These are phyloP conservation scores for Nerophis ophidion DNA, from an alignment of 2,113 vertebrate species.

Conservation along the genomic window DNA sequence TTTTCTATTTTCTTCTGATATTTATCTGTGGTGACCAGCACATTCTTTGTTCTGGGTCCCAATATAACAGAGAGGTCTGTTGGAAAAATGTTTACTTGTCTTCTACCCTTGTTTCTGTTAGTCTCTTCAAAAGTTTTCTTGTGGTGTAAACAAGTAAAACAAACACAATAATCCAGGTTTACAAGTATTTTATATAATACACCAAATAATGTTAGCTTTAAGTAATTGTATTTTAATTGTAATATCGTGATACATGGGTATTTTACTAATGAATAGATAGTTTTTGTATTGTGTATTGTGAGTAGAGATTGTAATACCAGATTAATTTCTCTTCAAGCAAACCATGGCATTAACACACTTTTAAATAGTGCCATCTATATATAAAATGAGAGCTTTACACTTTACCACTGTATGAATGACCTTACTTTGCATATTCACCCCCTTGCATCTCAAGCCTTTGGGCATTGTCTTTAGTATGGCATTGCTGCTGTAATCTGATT, in stretches of 20 bases:
- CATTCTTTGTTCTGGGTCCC: constrained; percentile 24
- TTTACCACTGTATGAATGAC: not conserved
- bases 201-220: not conserved
- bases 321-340: not conserved
- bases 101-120: constrained; percentile 6
- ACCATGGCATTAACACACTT: not conserved
- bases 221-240: too few relatives aligned
- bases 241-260: not conserved
- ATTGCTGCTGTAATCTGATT: constrained; percentile 61
- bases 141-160: constrained; percentile 13
- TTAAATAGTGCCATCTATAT: constrained; percentile 9
- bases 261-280: not conserved
- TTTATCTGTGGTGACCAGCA: constrained; percentile 31
- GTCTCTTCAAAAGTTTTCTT: constrained; percentile 7
- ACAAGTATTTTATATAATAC: not conserved
- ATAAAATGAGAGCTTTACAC: constrained; percentile 12
- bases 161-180: not conserved
- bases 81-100: constrained; percentile 26
- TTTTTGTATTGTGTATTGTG: not conserved
- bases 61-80: constrained; percentile 17
- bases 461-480: constrained; percentile 42
- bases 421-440: constrained; percentile 29
- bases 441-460: constrained; percentile 28
- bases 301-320: not conserved
- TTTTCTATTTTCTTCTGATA: constrained; percentile 18